phyloP scores from a whole-genome alignment of 2,888 invertebrate species.

The Drosophila glabriapex region DNA sequence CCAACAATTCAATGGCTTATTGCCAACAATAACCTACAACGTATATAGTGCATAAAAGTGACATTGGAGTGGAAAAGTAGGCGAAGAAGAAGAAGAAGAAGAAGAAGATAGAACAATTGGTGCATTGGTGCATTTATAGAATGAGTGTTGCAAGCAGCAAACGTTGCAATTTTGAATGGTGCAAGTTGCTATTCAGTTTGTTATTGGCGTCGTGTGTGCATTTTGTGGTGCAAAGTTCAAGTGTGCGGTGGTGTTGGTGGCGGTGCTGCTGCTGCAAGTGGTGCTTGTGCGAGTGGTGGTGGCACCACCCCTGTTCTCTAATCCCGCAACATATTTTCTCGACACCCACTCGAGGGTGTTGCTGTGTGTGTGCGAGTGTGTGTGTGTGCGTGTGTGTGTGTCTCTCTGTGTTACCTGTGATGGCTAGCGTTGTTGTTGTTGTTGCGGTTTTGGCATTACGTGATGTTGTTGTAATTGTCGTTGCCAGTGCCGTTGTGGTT shows the following conservation, averaged over 20 bases:
- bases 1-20: background rate
- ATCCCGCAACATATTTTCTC: constrained; percentile 21
- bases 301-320: constrained; percentile 7
- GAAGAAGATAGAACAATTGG: constrained; percentile 32
- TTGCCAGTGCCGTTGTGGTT: constrained; percentile 71
- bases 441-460: constrained; percentile 74
- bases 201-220: constrained; percentile 58
- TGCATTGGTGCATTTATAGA: constrained; percentile 49
- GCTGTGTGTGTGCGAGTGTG: background rate
- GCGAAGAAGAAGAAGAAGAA: background rate
- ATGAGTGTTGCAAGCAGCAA: constrained; percentile 28
- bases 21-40: background rate
- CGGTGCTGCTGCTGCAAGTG: constrained; percentile 5
- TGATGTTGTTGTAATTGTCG: constrained; percentile 75
- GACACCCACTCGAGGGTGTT: constrained; percentile 5
- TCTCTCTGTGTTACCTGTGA: constrained; percentile 67
- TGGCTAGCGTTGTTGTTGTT: constrained; percentile 76
- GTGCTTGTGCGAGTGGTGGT: constrained; percentile 7
- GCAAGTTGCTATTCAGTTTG: constrained; percentile 38
- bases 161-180: constrained; percentile 25
- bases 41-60: constrained; percentile 16
- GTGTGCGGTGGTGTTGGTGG: constrained; percentile 27
- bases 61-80: background rate
- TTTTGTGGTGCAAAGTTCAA: constrained; percentile 66
- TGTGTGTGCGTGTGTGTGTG: background rate